Conservation (phyloP, 2,113 vertebrate species). For the Saccopteryx leptura region DNA sequence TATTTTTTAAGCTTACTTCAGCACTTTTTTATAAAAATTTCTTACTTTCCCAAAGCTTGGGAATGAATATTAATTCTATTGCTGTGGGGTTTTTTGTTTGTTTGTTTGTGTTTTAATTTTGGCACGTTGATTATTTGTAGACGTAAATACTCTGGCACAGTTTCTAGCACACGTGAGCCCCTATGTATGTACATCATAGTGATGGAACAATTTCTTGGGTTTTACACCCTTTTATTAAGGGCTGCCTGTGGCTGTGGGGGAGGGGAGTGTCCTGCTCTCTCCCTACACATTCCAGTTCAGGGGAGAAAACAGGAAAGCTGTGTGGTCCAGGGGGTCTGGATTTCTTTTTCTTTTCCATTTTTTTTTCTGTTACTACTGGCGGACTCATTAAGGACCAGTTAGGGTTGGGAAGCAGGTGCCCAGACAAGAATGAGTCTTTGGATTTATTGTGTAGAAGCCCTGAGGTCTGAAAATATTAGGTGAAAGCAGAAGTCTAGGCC, state of each 20-base stretch:
- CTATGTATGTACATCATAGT: slow-evolving; percentile 78
- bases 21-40: slow-evolving; percentile 74
- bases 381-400: slow-evolving; percentile 65
- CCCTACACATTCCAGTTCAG: slow-evolving; percentile 43
- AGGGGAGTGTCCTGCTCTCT: slow-evolving; percentile 67
- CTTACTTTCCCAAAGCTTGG: slow-evolving; percentile 66
- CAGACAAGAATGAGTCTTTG: slow-evolving; percentile 78
- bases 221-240: slow-evolving; percentile 87
- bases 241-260: slow-evolving; percentile 77
- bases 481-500: slow-evolving; percentile 22
- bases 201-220: slow-evolving; percentile 83
- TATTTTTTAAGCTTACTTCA: slow-evolving; percentile 72
- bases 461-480: slow-evolving; percentile 65
- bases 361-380: slow-evolving; percentile 64
- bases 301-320: slow-evolving; percentile 58
- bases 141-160: slow-evolving; percentile 79
- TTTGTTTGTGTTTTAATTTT: slow-evolving; percentile 67
- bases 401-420: slow-evolving; percentile 72
- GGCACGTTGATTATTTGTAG: slow-evolving; percentile 78
- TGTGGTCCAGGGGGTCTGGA: slow-evolving; percentile 71
- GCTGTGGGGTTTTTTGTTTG: neutral
- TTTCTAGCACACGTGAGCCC: slow-evolving; percentile 78
- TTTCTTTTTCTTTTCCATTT: slow-evolving; percentile 68
- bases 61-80: slow-evolving; percentile 76
- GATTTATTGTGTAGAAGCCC: slow-evolving; percentile 58